Base-by-base conservation (phyloP, 2,797 vertebrate genomes). In the Momotus momota region DNA sequence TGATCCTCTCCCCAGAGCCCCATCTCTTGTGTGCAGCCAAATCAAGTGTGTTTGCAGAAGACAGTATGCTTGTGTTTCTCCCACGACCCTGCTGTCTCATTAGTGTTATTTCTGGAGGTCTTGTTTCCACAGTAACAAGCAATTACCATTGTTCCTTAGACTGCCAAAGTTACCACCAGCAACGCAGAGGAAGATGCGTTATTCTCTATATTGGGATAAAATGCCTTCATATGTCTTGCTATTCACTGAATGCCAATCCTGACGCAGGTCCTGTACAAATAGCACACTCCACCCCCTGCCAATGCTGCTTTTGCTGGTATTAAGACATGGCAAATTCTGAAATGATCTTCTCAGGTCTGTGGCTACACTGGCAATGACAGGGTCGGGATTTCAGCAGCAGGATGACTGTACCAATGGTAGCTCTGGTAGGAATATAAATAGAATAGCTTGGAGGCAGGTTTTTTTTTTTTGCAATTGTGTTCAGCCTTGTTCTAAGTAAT, bases 51-150 rank as follows among this genome's bases (percentile, higher is more conserved):
- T 97, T 97, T 96, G 96, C 93, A 96, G 88, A 78, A 96, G 93
- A 91, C 94, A 70, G 91, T 81, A 90, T 84, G 93, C 95, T 96
- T 96, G 93, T 95, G 82, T 96, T 97, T 97, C 94, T 97, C 94
- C 96, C 96, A 96, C 94, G 12, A 96, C 96, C 96, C 96, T 86
- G 95, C 96, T 97, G 93, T 94, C 96, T 97, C 96, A 97, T 97
- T 97, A 97, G 94, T 95, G 95, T 97, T 97, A 97, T 97, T 97
- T 97, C 95, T 97, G 97, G 97, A 98, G 96, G 97, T 97, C 97
- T 97, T 95, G 97, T 98, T 98, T 97, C 98, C 97, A 98, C 97
- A 97, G 97, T 96, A 98, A 98, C 97, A 96, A 95, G 96, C 90
- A 96, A 97, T 98, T 98, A 97, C 96, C 95, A 97, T 96, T 97